Evolutionary conservation across 2,797 vertebrate genomes (phyloP), one percentile per base, ranked within the genome.

Genomic region (Manis pentadactyla): DNA sequence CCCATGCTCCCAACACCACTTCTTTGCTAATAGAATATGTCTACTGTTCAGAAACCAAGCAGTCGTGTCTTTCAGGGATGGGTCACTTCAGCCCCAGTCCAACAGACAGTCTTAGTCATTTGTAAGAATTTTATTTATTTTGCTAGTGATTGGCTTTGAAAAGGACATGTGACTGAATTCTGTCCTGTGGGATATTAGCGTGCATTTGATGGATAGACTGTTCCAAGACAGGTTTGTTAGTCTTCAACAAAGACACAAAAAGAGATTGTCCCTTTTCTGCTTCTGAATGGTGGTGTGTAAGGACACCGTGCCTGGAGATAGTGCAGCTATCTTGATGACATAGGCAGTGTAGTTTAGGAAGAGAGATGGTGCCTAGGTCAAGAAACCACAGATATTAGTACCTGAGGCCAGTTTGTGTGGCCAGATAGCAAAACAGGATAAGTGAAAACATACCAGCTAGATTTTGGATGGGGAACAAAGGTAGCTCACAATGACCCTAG

Each of bases 121-220:
- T 34, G 86, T 59, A 88, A 75, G 25, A 91, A 89, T 89, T 82
- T 27, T 75, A 34, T 79, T 94, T 71, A 42, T 92, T 91, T 93
- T 84, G 27, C 31, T 66, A 77, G 49, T 73, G 68, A 81, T 46
- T 78, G 13, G 31, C 75, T 93, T 91, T 74, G 51, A 83, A 87
- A 91, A 78, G 71, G 74, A 61, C 68, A 46, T 46, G 46, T 46
- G 46, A 46, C 46, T 46, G 46, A 46, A 46, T 53, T 95, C 59
- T 82, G 37, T 93, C 84, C n/a, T 25, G 13, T 39, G 37, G 29
- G 34, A 75, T 51, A 46, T 42, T 73, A 66, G n/a, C 57, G 81
- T 55, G 4, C 66, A 55, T 83, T 95, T 79, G 8, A 66, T 88
- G 55, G 23, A 18, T 23, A 59, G 39, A 37, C 53, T 21, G 13